Evolutionary conservation across 2,797 vertebrate species (phyloP), one percentile per base, ranked within the genome.

Genomic region (Cryptoprocta ferox): DNA sequence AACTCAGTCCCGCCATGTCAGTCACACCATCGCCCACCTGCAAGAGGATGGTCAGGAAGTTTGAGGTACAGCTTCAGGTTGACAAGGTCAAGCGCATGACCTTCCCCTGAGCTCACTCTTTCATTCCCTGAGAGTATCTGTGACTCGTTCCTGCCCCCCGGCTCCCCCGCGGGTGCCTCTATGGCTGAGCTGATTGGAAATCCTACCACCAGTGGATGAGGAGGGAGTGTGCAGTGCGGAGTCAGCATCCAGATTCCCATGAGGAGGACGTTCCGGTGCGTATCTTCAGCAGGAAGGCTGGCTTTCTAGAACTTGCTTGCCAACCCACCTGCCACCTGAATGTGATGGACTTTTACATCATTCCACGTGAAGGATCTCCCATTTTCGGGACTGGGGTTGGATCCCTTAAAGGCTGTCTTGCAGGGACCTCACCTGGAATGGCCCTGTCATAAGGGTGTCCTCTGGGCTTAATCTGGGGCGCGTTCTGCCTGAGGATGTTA

Each of bases 171-270:
- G 53, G 32, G 10, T 66, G n/a, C 28, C 18, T 56, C 28, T 48
- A n/a, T 30, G 63, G 26, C n/a, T 39, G 63, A 37, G 30, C 5
- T 37, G 11, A 35, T 6, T 0, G 16, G 24, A 50, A 42, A 5
- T 6, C 59, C 37, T 12, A 14, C 26, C 39, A 0, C 16, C 50
- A 19, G 3, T 8, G 76, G 18, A 59, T 45, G 42, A 26, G 45
- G 13, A 1, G 14, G 16, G 14, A 32, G 28, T 1, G 3, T 0
- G 24, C 12, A 30, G 28, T 59, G 53, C 59, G 24, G 5, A 37
- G 4, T 32, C 32, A 37, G 16, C 19, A 4, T 21, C 70, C 24
- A 28, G 80, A n/a, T 28, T 75, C 26, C 35, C 50, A n/a, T 2
- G 3, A 84, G 19, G 65, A 45, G 8, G 32, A 24, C 13, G 32